Conservation (phyloP, 2,113 vertebrate species). For the Oxyruncus cristatus region DNA sequence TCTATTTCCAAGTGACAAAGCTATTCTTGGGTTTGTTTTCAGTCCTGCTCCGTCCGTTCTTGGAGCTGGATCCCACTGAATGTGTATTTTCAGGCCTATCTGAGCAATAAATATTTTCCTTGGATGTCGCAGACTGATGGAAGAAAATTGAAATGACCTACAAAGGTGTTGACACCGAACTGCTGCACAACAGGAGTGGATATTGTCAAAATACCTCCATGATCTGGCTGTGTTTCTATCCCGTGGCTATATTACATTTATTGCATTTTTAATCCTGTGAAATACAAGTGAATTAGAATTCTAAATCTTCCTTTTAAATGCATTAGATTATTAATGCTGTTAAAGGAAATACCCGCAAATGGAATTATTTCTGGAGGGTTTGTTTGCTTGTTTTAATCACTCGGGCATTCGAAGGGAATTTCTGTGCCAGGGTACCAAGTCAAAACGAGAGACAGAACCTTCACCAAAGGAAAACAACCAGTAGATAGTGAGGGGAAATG, state of each 20-base stretch:
- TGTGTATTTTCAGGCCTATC: neutral
- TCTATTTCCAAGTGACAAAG: neutral
- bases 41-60: neutral
- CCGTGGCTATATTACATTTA: neutral
- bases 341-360: constrained; percentile 55
- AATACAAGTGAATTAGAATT: constrained; percentile 28
- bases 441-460: neutral
- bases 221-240: neutral
- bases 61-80: neutral
- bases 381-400: constrained; percentile 32
- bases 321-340: constrained; percentile 53
- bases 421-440: neutral
- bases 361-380: constrained; percentile 48
- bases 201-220: neutral
- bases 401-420: neutral
- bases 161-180: neutral
- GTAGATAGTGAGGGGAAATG: neutral
- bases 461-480: neutral
- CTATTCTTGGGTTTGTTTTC: neutral
- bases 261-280: constrained; percentile 50
- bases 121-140: neutral
- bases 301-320: constrained; percentile 52
- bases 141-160: neutral
- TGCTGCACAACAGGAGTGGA: neutral
- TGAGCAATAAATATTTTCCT: neutral